Evolutionary conservation across 2,797 vertebrate species (phyloP).

Genomic region (Melopsittacus undulatus): DNA sequence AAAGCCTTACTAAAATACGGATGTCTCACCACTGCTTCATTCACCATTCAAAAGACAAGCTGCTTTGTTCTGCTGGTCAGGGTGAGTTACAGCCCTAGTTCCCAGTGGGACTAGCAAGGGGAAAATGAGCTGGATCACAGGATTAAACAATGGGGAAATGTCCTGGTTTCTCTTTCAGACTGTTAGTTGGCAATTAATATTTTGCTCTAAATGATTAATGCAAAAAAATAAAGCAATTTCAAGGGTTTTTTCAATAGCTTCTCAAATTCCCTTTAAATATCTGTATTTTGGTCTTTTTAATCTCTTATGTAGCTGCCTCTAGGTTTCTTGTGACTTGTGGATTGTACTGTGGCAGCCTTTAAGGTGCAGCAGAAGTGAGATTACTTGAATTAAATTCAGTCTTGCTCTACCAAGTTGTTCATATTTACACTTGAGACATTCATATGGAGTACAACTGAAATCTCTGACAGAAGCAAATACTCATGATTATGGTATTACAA

Average conservation of each 20-base stretch:
- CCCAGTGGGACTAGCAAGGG: background rate
- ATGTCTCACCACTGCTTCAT: background rate
- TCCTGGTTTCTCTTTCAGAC: constrained; percentile 4
- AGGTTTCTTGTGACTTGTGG: background rate
- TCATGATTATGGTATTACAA: background rate
- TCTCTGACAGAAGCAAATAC: background rate
- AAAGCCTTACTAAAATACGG: background rate
- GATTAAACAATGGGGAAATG: background rate
- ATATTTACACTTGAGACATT: background rate
- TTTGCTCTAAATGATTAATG: background rate
- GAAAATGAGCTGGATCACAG: background rate
- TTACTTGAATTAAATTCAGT: constrained; percentile 3
- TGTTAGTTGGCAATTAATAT: constrained; percentile 7
- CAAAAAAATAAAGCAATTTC: background rate
- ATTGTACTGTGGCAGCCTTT: background rate
- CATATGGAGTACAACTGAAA: background rate
- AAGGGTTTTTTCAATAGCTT: background rate
- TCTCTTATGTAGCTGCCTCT: constrained; percentile 5
- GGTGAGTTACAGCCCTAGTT: background rate
- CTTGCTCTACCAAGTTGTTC: background rate
- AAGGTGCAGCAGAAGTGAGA: background rate
- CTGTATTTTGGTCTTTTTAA: constrained; percentile 2
- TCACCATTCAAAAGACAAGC: background rate
- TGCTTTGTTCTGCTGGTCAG: background rate
- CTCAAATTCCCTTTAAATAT: background rate